phyloP scores from a whole-genome alignment of 2,888 invertebrate species.

The Mythimna pallens region DNA sequence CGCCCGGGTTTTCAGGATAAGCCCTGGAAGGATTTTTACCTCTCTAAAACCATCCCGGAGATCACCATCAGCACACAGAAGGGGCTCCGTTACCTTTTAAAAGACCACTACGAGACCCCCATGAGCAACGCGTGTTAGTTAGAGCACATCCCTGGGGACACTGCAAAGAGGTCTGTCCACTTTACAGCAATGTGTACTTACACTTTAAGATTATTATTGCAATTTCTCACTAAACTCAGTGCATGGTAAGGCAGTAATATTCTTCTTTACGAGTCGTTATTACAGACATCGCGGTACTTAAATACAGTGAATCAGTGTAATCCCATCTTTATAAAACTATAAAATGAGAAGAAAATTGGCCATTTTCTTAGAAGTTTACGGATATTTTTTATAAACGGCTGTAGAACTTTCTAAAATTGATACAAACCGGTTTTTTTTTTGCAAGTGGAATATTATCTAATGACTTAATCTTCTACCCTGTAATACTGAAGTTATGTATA shows the following conservation, averaged over 20 bases:
- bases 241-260: conserved; percentile 11
- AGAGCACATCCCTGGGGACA: too few relatives aligned
- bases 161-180: too few relatives aligned
- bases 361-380: not conserved
- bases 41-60: too few relatives aligned
- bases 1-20: too few relatives aligned
- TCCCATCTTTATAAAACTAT: conserved; percentile 20
- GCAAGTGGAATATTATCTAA: too few relatives aligned
- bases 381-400: not conserved
- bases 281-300: not conserved
- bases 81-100: too few relatives aligned
- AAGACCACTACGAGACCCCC: too few relatives aligned
- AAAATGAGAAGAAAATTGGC: conserved; percentile 8
- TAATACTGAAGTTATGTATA: too few relatives aligned
- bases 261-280: conserved; percentile 21
- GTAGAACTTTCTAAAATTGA: not conserved
- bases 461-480: too few relatives aligned
- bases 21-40: not conserved
- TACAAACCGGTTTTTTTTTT: not conserved
- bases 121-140: too few relatives aligned
- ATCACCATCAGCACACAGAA: too few relatives aligned
- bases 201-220: not conserved
- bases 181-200: not conserved
- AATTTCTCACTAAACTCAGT: conserved; percentile 1
- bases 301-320: not conserved